Evolutionary conservation across 2,797 vertebrate genomes (phyloP), one percentile per base, ranked within the genome.

Genomic region (Sebastes diaconus): DNA sequence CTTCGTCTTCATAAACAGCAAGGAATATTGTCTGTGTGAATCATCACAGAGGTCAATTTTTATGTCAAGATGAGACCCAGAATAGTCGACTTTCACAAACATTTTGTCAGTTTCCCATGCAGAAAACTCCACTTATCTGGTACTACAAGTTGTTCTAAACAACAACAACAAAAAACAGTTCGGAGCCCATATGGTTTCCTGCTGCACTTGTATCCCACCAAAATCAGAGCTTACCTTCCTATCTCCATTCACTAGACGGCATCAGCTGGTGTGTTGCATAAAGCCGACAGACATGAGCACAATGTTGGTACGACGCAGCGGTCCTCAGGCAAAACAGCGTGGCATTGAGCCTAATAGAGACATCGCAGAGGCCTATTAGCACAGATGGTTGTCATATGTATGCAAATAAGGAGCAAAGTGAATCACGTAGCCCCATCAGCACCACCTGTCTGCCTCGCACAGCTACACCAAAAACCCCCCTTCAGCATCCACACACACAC

Each of bases 381-480:
- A 95, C 97, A 99, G 98, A 99, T 99, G 98, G 97, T 95, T 97
- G 97, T 99, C 97, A 97, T 98, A 98, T 98, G 97, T 97, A 99
- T 99, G 98, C 97, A 99, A 98, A 99, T 99, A 94, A 96, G 96
- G 95, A 97, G 95, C 95, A 97, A 97, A 98, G 96, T 97, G 97
- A 98, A 97, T 97, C 97, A 95, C 95, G 92, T 96, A 95, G 95
- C 95, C 95, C 94, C 97, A 92, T 94, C 94, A 93, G 90, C 96
- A 91, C 97, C 98, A 99, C 97, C 97, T 98, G 97, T 97, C 97
- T 96, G 95, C 95, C 96, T 96, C 93, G 90, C 92, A 75, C 94
- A 77, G 87, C 83, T 89, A 93, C 84, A 83, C 79, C 69, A 67
- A 57, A 77, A 77, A 50, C 60, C 77, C 61, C 72, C 66, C 58